Evolutionary conservation across 2,888 invertebrate species (phyloP).

Genomic region (Lathronympha strigana): DNA sequence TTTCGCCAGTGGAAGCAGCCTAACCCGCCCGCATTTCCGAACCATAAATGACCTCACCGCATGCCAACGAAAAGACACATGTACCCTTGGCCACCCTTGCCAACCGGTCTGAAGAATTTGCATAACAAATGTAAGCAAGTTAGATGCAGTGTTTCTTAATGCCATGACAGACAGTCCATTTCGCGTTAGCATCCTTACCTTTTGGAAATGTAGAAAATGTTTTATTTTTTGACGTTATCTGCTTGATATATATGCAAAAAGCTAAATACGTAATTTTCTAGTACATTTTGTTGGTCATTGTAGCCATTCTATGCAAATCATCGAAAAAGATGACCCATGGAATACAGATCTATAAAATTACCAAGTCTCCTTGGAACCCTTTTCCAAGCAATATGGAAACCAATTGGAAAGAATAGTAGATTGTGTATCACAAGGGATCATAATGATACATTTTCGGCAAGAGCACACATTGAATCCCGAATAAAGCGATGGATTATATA

Average conservation of each 20-base stretch:
- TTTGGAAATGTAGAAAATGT: constrained; percentile 10
- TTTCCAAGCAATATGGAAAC: no score
- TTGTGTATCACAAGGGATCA: no score
- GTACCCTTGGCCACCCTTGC: constrained; percentile 36
- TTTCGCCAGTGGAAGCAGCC: not conserved
- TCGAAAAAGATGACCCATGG: not conserved
- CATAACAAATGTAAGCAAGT: constrained; percentile 40
- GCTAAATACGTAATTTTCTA: not conserved
- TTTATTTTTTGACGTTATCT: constrained; percentile 1
- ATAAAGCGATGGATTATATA: no score
- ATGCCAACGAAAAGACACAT: constrained; percentile 18
- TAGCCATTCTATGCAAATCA: not conserved
- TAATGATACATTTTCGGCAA: no score
- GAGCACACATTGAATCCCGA: no score
- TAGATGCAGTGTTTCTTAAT: constrained; percentile 31
- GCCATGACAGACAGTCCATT: constrained; percentile 8
- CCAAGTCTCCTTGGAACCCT: no score
- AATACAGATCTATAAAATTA: no score
- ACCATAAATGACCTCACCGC: constrained; percentile 25
- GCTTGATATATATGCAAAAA: not conserved
- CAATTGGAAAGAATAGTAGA: no score
- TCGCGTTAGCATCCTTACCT: constrained; percentile 6
- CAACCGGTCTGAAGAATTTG: constrained; percentile 28
- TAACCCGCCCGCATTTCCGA: constrained; percentile 16
- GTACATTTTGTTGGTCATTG: not conserved